phyloP scores from a whole-genome alignment of 1,140 invertebrate genomes.

The Eurosta solidaginis region DNA sequence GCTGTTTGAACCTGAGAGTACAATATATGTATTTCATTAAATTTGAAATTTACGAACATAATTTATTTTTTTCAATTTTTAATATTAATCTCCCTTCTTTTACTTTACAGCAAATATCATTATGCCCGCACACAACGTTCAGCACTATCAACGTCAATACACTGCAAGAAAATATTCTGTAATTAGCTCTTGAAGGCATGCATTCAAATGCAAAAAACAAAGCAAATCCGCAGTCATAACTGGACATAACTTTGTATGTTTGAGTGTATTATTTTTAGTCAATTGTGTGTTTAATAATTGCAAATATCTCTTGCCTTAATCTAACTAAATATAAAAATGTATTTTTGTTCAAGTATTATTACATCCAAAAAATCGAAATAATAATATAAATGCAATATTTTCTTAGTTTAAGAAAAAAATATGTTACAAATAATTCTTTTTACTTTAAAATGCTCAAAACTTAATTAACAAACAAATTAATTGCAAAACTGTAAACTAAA shows the following conservation, averaged over 20 bases:
- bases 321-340: neutral
- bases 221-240: neutral
- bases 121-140: constrained; percentile 56
- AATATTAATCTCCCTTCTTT: neutral
- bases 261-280: neutral
- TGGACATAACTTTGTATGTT: neutral
- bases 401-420: neutral
- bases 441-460: neutral
- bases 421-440: neutral
- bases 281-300: constrained; percentile 21
- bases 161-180: constrained; percentile 58
- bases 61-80: no score
- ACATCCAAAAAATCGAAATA: neutral
- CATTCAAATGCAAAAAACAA: neutral
- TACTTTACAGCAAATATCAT: constrained; percentile 50
- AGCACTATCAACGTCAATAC: constrained; percentile 59
- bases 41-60: no score
- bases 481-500: neutral
- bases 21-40: no score
- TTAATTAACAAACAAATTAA: neutral
- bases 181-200: constrained; percentile 47
- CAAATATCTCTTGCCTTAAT: constrained; percentile 20
- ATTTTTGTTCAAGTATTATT: constrained; percentile 26
- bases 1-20: no score
- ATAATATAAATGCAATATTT: neutral